Evolutionary conservation across 1,140 invertebrate genomes (phyloP).

Genomic region (Zaprionus gabonicus): DNA sequence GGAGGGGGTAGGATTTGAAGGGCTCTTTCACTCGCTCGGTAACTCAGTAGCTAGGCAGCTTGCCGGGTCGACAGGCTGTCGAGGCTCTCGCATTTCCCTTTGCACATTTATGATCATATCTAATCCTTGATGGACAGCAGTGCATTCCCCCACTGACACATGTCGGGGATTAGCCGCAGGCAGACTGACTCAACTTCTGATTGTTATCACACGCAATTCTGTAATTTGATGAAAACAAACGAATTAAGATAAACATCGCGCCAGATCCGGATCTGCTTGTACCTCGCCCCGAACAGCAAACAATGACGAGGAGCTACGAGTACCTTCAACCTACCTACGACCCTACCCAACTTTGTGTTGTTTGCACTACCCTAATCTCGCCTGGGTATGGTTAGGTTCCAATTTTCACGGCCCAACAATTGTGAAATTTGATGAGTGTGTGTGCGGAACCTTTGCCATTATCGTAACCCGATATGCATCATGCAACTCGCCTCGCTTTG

Average conservation of each 20-base stretch:
- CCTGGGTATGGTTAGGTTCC: conserved; percentile 13
- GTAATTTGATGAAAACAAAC: conserved; percentile 84
- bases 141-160: conserved; percentile 52
- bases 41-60: conserved; percentile 20
- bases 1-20: conserved; percentile 34
- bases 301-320: conserved; percentile 26
- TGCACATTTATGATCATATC: conserved; percentile 78
- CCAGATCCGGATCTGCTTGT: conserved; percentile 50
- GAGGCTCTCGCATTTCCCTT: conserved; percentile 40
- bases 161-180: conserved; percentile 65
- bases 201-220: conserved; percentile 83
- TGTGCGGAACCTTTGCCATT: conserved; percentile 17
- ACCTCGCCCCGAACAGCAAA: conserved; percentile 37
- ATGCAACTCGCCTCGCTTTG: conserved; percentile 11
- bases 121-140: conserved; percentile 72
- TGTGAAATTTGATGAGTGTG: conserved; percentile 65
- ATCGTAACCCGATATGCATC: conserved; percentile 66
- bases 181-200: conserved; percentile 49
- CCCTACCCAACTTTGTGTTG: conserved; percentile 20
- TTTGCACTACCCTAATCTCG: conserved; percentile 37
- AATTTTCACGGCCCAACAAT: conserved; percentile 40
- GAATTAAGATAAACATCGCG: conserved; percentile 80
- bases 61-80: conserved; percentile 15
- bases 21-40: conserved; percentile 6
- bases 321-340: neutral